A percentile compares a stretch with the other conserved stretches of the same genome.
phyloP scores from a whole-genome alignment of 1,140 invertebrate genomes.

The Trachelipus rathkii region DNA sequence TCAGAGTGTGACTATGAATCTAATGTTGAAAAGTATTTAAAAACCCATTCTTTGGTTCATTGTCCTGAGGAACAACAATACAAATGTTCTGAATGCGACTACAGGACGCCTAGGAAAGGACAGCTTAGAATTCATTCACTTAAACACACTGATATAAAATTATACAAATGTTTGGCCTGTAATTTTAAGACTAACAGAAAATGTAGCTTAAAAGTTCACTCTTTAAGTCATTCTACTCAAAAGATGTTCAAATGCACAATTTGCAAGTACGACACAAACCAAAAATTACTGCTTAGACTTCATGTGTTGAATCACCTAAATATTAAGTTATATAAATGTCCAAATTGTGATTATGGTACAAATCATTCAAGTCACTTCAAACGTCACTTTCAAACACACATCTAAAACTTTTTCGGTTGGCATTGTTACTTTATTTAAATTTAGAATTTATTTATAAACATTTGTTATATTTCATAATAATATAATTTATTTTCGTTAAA shows the following conservation, averaged over 20 bases:
- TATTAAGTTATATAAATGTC: no score
- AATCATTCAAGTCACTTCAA: no score
- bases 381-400: no score
- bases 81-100: not conserved
- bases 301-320: no score
- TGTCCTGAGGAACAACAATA: not conserved
- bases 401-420: no score
- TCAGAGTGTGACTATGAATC: not conserved
- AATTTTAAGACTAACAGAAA: not conserved
- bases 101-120: not conserved
- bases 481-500: no score
- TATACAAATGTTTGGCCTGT: not conserved
- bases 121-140: not conserved
- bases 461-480: no score
- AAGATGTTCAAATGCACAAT: not conserved
- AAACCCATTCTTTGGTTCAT: not conserved
- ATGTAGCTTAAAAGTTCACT: not conserved
- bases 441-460: no score
- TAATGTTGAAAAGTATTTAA: not conserved
- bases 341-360: no score
- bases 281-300: no score
- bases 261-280: not conserved
- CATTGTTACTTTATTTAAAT: no score
- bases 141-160: not conserved
- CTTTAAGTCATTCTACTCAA: not conserved